phyloP scores from a whole-genome alignment of 2,113 vertebrate species.

The Thunnus maccoyii region DNA sequence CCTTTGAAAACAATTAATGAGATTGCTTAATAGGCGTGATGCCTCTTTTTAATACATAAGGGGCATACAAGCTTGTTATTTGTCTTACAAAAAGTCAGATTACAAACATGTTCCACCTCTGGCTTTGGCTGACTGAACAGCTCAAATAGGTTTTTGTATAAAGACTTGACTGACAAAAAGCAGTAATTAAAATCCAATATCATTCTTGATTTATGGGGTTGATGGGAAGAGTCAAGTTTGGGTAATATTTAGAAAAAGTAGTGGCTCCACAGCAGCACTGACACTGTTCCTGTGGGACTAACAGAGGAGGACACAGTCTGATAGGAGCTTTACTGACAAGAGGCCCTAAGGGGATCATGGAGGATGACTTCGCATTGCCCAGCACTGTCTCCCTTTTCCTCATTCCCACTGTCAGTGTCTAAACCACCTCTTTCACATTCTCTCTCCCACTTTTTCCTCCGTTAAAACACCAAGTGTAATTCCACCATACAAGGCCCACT shows the following conservation, averaged over 20 bases:
- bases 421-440: slow-evolving; percentile 3
- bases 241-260: not conserved
- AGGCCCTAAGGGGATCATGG: slow-evolving; percentile 54
- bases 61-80: not conserved
- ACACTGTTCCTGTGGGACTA: slow-evolving; percentile 55
- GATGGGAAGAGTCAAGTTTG: not conserved
- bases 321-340: slow-evolving; percentile 69
- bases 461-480: slow-evolving; percentile 15
- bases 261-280: slow-evolving; percentile 34
- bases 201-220: not conserved
- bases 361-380: slow-evolving; percentile 31
- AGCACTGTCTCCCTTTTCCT: slow-evolving; percentile 25
- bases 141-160: not conserved
- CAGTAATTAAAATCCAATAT: slow-evolving; percentile 14
- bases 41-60: not conserved
- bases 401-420: slow-evolving; percentile 1
- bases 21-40: too few species aligned
- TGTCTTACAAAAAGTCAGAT: slow-evolving; percentile 1
- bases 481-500: not conserved
- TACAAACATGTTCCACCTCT: not conserved
- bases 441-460: not conserved
- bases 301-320: slow-evolving; percentile 26
- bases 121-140: not conserved
- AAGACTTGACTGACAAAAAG: not conserved
- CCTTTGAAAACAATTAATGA: too few species aligned